Evolutionary conservation across 2,797 vertebrate species (phyloP), one percentile per base, ranked within the genome.

Genomic region (Falco biarmicus): DNA sequence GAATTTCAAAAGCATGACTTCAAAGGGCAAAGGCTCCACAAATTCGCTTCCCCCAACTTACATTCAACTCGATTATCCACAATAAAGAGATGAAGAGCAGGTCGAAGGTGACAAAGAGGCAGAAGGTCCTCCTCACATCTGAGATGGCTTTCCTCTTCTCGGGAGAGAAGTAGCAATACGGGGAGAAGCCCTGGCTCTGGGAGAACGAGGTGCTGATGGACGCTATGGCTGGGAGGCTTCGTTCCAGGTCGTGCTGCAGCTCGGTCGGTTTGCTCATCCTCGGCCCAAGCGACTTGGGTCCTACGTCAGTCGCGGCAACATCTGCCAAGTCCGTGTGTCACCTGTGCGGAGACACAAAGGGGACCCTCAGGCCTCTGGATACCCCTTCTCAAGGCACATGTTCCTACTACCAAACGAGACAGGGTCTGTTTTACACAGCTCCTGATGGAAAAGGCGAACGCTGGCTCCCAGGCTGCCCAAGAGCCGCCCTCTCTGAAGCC

Each of bases 41-140:
- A 10, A 4, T 32, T 39, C 3, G 41, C 32, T 64, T 50, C 15
- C 59, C 71, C 47, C 64, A 3, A 97, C 99, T 99, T 95, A 99
- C 99, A 1, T 99, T 99, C 56, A 99, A 96, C 94, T 99, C 99
- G 7, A 99, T 99, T 74, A 99, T 99, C 99, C 99, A 99, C 68
- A 99, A 95, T 25, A 99, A 98, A 3, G 99, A 98, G 93, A 99
- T 98, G 97, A 99, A 99, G 94, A 99, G 99, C 90, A 99, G 98
- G 93, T 99, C 99, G 16, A 99, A 99, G 20, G 99, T 99, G 95
- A 99, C 99, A 0, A 99, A 99, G 88, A 99, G 99, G 91, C 99
- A 99, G 98, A 99, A 99, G 65, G 99, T 99, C 26, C 99, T 98
- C 9, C 99, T 99, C 28, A 99, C 99, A 3, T 99, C 99, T 0